Conservation (phyloP, 2,888 invertebrate species). For the Drosophila multiciliata region DNA sequence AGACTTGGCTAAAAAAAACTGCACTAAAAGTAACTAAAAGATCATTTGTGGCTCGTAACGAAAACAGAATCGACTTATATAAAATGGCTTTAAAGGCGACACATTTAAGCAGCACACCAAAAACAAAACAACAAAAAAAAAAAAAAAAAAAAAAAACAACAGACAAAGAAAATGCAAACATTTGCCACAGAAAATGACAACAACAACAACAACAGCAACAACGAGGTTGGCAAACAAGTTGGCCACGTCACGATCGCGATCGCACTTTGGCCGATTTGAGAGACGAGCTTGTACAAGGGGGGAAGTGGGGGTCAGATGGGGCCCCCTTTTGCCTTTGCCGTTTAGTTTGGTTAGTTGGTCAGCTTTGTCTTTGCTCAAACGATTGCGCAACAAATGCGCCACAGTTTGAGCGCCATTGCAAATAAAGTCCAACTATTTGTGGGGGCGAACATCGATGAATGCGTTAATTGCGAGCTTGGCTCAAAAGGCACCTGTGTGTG, state of each 20-base stretch:
- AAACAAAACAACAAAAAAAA: conserved; percentile 31
- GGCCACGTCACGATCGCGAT: conserved; percentile 82
- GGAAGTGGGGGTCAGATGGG: background rate
- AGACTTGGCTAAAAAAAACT: conserved; percentile 24
- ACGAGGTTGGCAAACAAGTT: conserved; percentile 69
- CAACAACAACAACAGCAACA: conserved; percentile 26
- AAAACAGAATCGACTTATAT: conserved; percentile 77
- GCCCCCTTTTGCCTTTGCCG: conserved; percentile 30
- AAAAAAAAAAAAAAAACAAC: conserved; percentile 58
- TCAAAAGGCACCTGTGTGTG: conserved; percentile 42
- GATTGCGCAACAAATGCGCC: conserved; percentile 63
- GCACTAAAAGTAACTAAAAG: conserved; percentile 41
- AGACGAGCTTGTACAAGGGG: background rate
- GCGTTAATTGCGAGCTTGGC: conserved; percentile 54
- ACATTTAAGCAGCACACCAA: conserved; percentile 71
- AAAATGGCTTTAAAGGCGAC: conserved; percentile 81
- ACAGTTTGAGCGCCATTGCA: conserved; percentile 57
- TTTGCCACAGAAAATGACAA: conserved; percentile 35
- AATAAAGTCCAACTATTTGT: conserved; percentile 17
- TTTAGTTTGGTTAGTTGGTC: conserved; percentile 80
- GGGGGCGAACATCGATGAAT: conserved; percentile 54
- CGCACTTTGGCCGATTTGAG: conserved; percentile 72
- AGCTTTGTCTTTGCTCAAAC: conserved; percentile 61
- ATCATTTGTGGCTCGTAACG: conserved; percentile 39
- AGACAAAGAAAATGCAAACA: conserved; percentile 64